phyloP scores from a whole-genome alignment of 2,113 vertebrate species.

The Cygnus atratus region DNA sequence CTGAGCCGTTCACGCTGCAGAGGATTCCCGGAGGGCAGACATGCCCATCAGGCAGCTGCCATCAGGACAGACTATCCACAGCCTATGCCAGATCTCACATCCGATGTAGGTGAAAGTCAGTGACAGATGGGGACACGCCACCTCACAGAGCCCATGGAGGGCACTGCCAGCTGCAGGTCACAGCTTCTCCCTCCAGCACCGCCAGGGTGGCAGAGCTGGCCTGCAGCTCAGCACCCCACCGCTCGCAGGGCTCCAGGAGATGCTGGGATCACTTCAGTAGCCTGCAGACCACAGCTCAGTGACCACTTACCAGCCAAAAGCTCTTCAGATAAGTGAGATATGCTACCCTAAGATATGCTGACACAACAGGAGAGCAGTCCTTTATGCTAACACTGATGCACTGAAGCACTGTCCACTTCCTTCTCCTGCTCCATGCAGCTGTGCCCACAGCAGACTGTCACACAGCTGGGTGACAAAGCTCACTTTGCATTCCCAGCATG shows the following conservation, averaged over 20 bases:
- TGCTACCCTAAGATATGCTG: background rate
- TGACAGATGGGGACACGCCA: background rate
- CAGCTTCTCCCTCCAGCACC: background rate
- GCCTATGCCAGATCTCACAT: background rate
- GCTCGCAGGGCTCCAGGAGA: background rate
- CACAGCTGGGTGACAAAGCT: background rate
- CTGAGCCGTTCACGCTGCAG: accelerated
- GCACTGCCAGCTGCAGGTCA: no score
- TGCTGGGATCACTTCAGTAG: accelerated
- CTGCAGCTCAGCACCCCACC: background rate
- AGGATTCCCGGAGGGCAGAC: background rate
- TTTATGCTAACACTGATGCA: background rate
- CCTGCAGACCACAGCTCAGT: background rate
- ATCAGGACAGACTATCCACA: background rate
- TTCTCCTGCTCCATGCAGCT: no score
- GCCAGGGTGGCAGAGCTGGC: background rate
- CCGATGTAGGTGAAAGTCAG: background rate
- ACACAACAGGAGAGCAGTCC: background rate
- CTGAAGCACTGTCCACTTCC: background rate
- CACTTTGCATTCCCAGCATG: background rate
- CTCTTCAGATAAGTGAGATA: background rate
- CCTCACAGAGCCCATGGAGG: background rate
- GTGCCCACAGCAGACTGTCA: background rate
- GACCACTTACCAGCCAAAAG: background rate
- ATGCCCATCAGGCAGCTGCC: background rate